These are phyloP conservation scores for Oryctolagus cuniculus DNA, from an alignment of 2,113 vertebrate genomes.

Conservation along the genomic window DNA sequence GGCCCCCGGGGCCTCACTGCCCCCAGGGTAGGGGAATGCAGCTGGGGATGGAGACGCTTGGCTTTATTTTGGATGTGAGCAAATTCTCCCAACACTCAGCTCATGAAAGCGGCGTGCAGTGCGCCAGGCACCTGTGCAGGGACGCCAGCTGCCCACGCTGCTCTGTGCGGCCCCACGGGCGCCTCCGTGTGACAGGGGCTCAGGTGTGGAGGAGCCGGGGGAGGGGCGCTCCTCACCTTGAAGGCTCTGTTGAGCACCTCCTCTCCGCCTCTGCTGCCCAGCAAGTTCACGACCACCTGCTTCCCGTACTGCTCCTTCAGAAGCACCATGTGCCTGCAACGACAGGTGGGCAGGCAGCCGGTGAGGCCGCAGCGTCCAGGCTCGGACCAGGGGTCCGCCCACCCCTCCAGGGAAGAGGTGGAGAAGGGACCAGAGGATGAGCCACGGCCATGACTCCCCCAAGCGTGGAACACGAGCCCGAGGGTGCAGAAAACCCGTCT, in stretches of 20 bases:
- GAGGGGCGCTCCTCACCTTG: constrained; percentile 85
- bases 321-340: constrained; percentile 90
- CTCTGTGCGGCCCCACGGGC: too few relatives aligned
- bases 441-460: not conserved
- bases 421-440: not conserved
- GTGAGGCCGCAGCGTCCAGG: rapidly evolving
- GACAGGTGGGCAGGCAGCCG: constrained; percentile 1
- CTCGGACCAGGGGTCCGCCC: not conserved
- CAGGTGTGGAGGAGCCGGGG: not conserved
- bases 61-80: not conserved
- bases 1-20: not conserved
- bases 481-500: not conserved
- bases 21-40: not conserved
- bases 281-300: constrained; percentile 91
- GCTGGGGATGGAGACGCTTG: not conserved
- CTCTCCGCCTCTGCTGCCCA: constrained; percentile 90
- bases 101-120: not conserved
- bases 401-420: rapidly evolving
- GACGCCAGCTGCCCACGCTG: too few relatives aligned
- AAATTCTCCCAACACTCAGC: not conserved
- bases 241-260: constrained; percentile 91
- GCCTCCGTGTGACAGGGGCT: not conserved
- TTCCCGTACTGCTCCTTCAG: constrained; percentile 92
- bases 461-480: not conserved
- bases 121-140: not conserved